These are phyloP conservation scores for Chromis chromis DNA, from an alignment of 2,797 vertebrate species.

Conservation along the genomic window DNA sequence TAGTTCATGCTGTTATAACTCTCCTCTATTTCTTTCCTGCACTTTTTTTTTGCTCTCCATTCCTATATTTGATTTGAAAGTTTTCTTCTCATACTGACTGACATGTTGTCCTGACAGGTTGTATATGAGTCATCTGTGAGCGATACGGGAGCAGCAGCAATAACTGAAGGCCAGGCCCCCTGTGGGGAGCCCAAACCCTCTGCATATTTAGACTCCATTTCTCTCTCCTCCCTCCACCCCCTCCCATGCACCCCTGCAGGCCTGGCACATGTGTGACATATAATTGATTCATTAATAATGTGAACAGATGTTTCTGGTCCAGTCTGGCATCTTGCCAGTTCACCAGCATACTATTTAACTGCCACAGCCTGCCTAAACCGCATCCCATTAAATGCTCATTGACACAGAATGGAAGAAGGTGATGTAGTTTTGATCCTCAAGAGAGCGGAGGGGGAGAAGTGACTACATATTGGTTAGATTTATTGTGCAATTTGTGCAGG, in stretches of 20 bases:
- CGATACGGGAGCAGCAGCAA: slow-evolving; percentile 45
- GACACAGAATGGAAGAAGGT: slow-evolving; percentile 63
- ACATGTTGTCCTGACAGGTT: slow-evolving; percentile 45
- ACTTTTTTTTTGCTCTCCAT: not conserved
- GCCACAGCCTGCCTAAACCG: slow-evolving; percentile 54
- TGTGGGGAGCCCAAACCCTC: slow-evolving; percentile 46
- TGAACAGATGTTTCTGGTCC: slow-evolving; percentile 83
- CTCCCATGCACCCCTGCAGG: slow-evolving; percentile 58
- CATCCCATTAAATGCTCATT: slow-evolving; percentile 61
- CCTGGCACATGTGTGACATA: slow-evolving; percentile 81
- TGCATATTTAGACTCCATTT: slow-evolving; percentile 41
- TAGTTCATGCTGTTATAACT: not conserved
- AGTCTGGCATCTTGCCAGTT: slow-evolving; percentile 65
- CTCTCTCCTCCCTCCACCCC: slow-evolving; percentile 18
- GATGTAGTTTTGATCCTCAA: slow-evolving; percentile 54
- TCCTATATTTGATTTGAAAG: not conserved
- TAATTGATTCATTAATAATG: slow-evolving; percentile 87
- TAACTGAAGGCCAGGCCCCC: slow-evolving; percentile 53
- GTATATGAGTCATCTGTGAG: slow-evolving; percentile 58
- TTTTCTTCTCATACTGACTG: slow-evolving; percentile 21
- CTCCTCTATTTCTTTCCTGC: too few relatives aligned
- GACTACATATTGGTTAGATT: slow-evolving; percentile 29
- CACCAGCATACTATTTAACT: slow-evolving; percentile 52
- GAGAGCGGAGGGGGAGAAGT: slow-evolving; percentile 19
- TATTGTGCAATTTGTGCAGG: slow-evolving; percentile 23